These are phyloP conservation scores for Pinna nobilis DNA, from an alignment of 1,140 invertebrate genomes.

Conservation along the genomic window DNA sequence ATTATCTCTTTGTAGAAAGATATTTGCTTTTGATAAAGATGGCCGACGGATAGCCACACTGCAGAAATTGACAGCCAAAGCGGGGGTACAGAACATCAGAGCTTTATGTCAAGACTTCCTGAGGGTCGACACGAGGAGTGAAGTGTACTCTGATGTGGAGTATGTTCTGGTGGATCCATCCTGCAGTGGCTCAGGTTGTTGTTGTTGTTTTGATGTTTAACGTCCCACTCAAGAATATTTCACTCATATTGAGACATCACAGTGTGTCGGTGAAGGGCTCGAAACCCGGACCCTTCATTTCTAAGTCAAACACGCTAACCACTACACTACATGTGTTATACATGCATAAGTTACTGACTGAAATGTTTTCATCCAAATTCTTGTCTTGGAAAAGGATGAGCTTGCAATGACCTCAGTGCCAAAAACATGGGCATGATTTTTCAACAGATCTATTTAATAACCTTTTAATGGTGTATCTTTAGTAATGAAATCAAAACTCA, in stretches of 20 bases:
- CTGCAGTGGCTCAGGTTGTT: constrained; percentile 93
- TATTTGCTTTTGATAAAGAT: constrained; percentile 90
- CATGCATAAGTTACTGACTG: neutral
- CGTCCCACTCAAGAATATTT: no score
- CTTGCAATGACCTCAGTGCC: neutral
- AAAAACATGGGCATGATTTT: no score
- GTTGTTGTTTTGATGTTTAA: neutral
- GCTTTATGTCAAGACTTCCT: constrained; percentile 84
- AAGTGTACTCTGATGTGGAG: constrained; percentile 82
- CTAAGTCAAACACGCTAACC: no score
- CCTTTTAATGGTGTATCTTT: no score
- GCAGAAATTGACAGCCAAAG: constrained; percentile 69
- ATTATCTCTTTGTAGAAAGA: constrained; percentile 77
- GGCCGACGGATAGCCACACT: constrained; percentile 79
- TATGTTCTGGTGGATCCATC: constrained; percentile 96
- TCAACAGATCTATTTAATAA: no score
- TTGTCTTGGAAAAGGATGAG: neutral
- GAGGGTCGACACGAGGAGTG: constrained; percentile 78
- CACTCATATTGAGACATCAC: neutral
- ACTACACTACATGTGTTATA: no score
- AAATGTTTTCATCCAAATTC: neutral
- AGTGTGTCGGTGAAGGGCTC: no score
- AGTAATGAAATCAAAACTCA: no score
- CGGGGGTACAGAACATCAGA: constrained; percentile 81
- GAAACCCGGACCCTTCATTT: no score